Conservation (phyloP, 1,140 invertebrate species). For the Eurosta solidaginis region DNA sequence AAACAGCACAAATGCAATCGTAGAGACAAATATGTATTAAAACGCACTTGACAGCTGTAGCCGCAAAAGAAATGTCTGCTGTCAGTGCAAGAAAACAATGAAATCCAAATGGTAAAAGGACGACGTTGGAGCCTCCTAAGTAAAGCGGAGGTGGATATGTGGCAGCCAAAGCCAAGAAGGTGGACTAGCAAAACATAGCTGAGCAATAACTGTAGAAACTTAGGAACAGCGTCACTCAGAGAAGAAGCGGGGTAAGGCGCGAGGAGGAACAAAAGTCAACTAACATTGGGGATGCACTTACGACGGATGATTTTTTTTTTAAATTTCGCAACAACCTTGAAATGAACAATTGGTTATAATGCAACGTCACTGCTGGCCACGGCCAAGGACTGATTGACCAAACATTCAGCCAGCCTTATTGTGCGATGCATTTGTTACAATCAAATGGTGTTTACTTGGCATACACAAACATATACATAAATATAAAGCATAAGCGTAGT, state of each 20-base stretch:
- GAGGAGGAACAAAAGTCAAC: neutral
- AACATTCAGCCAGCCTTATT: neutral
- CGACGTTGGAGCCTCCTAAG: neutral
- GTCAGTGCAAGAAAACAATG: slow-evolving; percentile 16
- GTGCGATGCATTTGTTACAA: neutral
- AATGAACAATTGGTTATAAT: slow-evolving; percentile 23
- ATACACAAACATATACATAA: too few species aligned
- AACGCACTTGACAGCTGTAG: slow-evolving; percentile 11
- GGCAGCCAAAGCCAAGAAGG: neutral
- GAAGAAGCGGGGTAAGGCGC: neutral
- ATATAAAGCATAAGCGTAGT: too few species aligned
- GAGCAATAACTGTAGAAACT: too few species aligned
- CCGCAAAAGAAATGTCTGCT: slow-evolving; percentile 26
- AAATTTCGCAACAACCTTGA: slow-evolving; percentile 18
- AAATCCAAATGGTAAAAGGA: neutral
- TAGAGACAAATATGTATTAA: slow-evolving; percentile 27
- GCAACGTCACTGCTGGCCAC: neutral
- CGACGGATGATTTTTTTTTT: slow-evolving; percentile 17
- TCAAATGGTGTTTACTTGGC: neutral
- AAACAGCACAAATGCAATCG: neutral
- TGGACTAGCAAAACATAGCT: neutral
- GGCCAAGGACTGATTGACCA: neutral
- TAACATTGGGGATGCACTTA: neutral
- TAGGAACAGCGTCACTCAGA: too few species aligned
- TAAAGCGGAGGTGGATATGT: slow-evolving; percentile 6